Evolutionary conservation across 2,888 invertebrate species (phyloP), one percentile per base, ranked within the genome.

Genomic region (Philereme transversata): DNA sequence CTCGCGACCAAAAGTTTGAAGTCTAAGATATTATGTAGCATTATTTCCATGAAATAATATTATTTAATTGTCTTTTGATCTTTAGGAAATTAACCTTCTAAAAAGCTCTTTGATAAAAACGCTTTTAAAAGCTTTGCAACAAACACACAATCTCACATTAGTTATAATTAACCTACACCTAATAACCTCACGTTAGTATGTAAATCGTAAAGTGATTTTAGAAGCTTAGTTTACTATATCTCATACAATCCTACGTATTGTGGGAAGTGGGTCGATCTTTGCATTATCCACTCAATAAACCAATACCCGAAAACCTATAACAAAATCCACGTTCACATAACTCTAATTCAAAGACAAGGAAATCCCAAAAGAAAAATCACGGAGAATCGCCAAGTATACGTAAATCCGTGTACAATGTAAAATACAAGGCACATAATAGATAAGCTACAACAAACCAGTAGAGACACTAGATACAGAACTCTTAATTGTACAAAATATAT

Each of bases 321-420:
- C 34, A 51, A 53, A 51, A 54, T 44, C 41, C 1, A 36, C 41
- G 40, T 45, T 35, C 49, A 46, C 52, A 54, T 57, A 52, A 60
- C 59, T 59, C 51, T 52, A 43, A 60, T 49, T 45, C 51, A 52
- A 62, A 60, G 62, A 57, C 59, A 59, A 48, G 51, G 51, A 51
- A 60, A 62, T 60, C 57, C 60, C 55, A 36, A 44, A 47, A 60
- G 51, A 58, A 53, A 61, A 59, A 59, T 65, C 61, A 59, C 58
- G 49, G 46, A 46, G 46, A 64, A 59, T 59, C 46, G 56, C 51
- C 51, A 57, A 55, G 65, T 47, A 57, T 60, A 57, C 49, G 48
- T 48, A 52, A 54, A 65, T 57, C 54, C 45, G 22, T 43, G 35
- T 35, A 54, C 57, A 51, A 60, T 70, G 64, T 68, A 68, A 74